Base-by-base conservation (phyloP, 2,113 vertebrate genomes). In the Hemibates koningsi region DNA sequence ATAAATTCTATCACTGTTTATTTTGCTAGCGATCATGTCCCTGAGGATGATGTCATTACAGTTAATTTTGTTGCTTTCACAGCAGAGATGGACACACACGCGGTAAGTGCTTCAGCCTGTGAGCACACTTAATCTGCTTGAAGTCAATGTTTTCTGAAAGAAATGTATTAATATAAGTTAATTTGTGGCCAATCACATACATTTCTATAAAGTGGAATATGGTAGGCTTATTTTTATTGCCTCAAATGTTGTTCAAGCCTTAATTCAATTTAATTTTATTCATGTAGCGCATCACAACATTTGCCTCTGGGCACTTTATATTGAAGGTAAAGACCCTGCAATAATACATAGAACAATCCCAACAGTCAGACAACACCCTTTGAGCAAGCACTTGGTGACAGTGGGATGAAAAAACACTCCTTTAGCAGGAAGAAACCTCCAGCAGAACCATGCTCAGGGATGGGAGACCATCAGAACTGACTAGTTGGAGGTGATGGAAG, bases 41-140 rank as follows among this genome's bases (percentile, higher is more conserved):
- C 50, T 0, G 89, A 86, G 93, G 92, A 87, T 93, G 90, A 95
- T 96, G 91, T 95, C 92, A 91, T 94, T 96, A 92, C 84, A 82
- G 87, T 80, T 86, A 56, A 90, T 94, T 86, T 90, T 76, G 93
- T 94, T 91, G 93, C 87, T 84, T 89, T 87, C 71, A 81, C 66
- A 54, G 88, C 17, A 13, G 84, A 85, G 66, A 88, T 59, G 91
- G 88, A 89, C 88, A 89, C 36, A 45, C 54, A 50, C 24, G 13
- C 85, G 29, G 50, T 41, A 79, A 19, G 59, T 10, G 68, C 34
- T 16, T 43, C 4, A 5, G 29, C 41, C 14, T 1, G 4, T n/a
- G 79, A 85, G 90, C 21, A 14, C 36, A 56, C 3, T 43, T 59
- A 48, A 61, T 81, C 82, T 32, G 43, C 48, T 68, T 48, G 14